Base-by-base conservation (phyloP, 2,888 invertebrate genomes). In the Notodonta dromedarius region DNA sequence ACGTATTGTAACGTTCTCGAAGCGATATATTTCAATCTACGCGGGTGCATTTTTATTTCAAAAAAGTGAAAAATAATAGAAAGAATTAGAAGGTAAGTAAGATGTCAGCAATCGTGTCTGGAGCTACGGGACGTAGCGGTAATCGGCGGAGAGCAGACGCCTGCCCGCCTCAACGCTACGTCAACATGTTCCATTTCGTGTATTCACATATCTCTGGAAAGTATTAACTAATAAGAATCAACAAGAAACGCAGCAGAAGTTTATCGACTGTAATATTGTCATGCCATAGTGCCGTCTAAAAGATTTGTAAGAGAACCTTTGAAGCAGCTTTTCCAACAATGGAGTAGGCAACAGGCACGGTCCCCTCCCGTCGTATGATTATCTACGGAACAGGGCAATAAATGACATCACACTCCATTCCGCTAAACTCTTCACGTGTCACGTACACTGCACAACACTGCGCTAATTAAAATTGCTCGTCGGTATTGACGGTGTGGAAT, bases 201-300 rank as follows among this genome's bases (percentile, higher is more conserved):
- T 93, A 93, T 92, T 91, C 91, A 93, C 93, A 93, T 88, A 83
- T 85, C 86, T 88, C 86, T 89, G 89, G 85, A 89, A 89, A 86
- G 83, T 87, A 84, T 79, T 84, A 86, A 87, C 91, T 92, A 93
- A 88, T 87, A 90, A 90, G 89, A 88, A 87, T 91, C 86, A 87
- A 86, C 89, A 92, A 91, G 90, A 93, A 93, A 92, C 92, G 91
- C 92, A 93, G 93, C 93, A 86, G 88, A 91, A 91, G 86, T 91
- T 91, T 88, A 91, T 92, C 89, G 91, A 91, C 91, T 92, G 92
- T 91, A 91, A 91, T 88, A 82, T 84, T 91, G 86, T 90, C 93
- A 93, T 93, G 93, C 93, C 93, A 93, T 92, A 89, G 93, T 93
- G 93, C 94, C 93, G 84, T 93, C 94, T 93, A 93, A 91, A 88